Evolutionary conservation across 2,797 vertebrate species (phyloP), one percentile per base, ranked within the genome.

Genomic region (Oryzias sinensis): DNA sequence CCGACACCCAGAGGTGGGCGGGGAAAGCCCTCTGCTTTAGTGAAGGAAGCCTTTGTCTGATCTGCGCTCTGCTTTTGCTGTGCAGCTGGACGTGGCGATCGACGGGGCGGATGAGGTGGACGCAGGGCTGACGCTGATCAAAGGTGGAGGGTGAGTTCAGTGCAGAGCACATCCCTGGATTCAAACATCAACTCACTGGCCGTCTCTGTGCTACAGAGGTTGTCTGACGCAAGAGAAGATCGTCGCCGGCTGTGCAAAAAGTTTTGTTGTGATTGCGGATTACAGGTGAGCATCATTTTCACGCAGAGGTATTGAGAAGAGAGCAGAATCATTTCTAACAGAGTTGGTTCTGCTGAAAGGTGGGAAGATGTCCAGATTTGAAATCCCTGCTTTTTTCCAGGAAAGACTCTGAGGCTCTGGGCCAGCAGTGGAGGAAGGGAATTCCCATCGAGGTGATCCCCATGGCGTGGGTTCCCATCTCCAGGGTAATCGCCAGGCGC

Each of bases 161-260:
- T 2, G 40, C 1, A 14, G 1, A 1, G 0, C 5, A 4, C 3
- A 6, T 17, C 1, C 33, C 5, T 44, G n/a, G 27, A 1, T 5
- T 4, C 1, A 2, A 5, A 9, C 45, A 0, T 2, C 22, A 25
- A 48, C 6, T 43, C 46, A 37, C 15, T 0, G n/a, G 27, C 13
- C 25, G 7, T 49, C 47, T 71, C 3, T 37, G 18, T 58, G 41
- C 59, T 54, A 0, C 72, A 99, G 97, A 24, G 97, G 97, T 79
- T 99, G 97, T 71, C 86, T 98, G 84, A 93, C 96, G 0, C 97
- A 99, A 86, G 97, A 99, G 91, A 99, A 99, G 90, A 97, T 99
- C 0, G 94, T 99, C 14, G 97, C 97, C 13, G 93, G 95, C 66
- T 97, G 94, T 77, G 94, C 97, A 5, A 97, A 95, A 67, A 92